Conservation (phyloP, 2,888 invertebrate genomes). For the Drosophila atripex region DNA sequence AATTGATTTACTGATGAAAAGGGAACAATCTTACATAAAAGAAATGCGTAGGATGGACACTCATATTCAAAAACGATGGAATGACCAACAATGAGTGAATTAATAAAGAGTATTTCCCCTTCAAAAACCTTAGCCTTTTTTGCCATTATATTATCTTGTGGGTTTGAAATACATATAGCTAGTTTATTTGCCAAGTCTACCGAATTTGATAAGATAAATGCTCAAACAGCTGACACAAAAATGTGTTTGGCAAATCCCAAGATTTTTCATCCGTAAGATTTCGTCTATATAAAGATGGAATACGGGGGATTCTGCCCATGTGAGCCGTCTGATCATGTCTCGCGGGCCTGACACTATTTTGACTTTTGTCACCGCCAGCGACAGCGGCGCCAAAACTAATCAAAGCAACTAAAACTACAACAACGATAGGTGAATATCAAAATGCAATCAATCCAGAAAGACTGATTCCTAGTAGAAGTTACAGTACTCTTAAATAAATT, state of each 20-base stretch:
- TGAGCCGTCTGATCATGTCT: slow-evolving; percentile 59
- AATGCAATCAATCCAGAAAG: slow-evolving; percentile 49
- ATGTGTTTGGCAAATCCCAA: slow-evolving; percentile 29
- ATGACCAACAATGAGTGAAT: slow-evolving; percentile 1
- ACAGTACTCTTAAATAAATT: background rate
- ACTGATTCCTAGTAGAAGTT: background rate
- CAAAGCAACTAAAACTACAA: slow-evolving; percentile 31
- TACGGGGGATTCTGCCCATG: slow-evolving; percentile 8
- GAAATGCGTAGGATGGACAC: slow-evolving; percentile 53
- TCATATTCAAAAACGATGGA: slow-evolving; percentile 15
- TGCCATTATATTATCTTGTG: background rate
- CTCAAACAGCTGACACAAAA: slow-evolving; percentile 19
- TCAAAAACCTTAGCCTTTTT: background rate
- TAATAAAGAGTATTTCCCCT: background rate
- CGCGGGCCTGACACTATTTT: slow-evolving; percentile 57
- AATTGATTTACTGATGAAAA: slow-evolving; percentile 69
- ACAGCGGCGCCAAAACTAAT: slow-evolving; percentile 60
- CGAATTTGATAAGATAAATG: slow-evolving; percentile 25
- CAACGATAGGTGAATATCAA: slow-evolving; percentile 22
- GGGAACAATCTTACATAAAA: slow-evolving; percentile 48
- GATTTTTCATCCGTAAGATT: slow-evolving; percentile 22
- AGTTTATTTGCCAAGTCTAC: slow-evolving; percentile 1
- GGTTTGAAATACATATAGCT: background rate
- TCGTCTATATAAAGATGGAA: slow-evolving; percentile 10
- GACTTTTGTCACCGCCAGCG: slow-evolving; percentile 52